These are phyloP conservation scores for Neotoma lepida DNA, from an alignment of 2,113 vertebrate species.

Conservation along the genomic window DNA sequence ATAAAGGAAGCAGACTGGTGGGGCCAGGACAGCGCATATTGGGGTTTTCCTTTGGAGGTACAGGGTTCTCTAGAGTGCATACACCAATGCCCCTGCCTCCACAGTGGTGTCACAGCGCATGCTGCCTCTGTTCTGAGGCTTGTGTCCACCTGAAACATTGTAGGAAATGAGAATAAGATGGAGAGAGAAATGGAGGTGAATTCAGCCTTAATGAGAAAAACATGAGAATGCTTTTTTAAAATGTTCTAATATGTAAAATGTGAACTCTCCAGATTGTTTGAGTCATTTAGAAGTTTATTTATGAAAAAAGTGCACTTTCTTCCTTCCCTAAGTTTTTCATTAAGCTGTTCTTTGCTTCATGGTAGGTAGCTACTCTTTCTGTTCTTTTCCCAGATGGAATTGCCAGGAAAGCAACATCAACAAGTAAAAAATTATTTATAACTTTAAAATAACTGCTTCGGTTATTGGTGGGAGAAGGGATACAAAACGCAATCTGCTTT, in stretches of 20 bases:
- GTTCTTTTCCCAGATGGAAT: slow-evolving; percentile 69
- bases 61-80: background rate
- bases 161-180: slow-evolving; percentile 40
- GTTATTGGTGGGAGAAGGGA: slow-evolving; percentile 4
- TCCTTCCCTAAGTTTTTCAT: slow-evolving; percentile 70
- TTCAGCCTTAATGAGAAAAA: slow-evolving; percentile 76
- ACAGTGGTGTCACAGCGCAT: background rate
- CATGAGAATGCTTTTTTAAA: slow-evolving; percentile 61
- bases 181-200: slow-evolving; percentile 46
- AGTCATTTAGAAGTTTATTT: slow-evolving; percentile 73
- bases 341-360: slow-evolving; percentile 67
- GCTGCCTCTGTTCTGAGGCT: background rate
- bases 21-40: background rate
- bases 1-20: background rate
- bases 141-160: slow-evolving; percentile 31
- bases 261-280: slow-evolving; percentile 59
- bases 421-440: slow-evolving; percentile 74
- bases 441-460: slow-evolving; percentile 58
- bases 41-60: background rate
- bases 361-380: slow-evolving; percentile 68
- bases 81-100: background rate
- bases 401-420: slow-evolving; percentile 71
- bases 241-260: slow-evolving; percentile 69
- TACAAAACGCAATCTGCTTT: slow-evolving; percentile 31
- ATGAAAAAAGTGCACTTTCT: slow-evolving; percentile 67